Evolutionary conservation across 2,888 invertebrate genomes (phyloP).

Genomic region (Erebia palarica): DNA sequence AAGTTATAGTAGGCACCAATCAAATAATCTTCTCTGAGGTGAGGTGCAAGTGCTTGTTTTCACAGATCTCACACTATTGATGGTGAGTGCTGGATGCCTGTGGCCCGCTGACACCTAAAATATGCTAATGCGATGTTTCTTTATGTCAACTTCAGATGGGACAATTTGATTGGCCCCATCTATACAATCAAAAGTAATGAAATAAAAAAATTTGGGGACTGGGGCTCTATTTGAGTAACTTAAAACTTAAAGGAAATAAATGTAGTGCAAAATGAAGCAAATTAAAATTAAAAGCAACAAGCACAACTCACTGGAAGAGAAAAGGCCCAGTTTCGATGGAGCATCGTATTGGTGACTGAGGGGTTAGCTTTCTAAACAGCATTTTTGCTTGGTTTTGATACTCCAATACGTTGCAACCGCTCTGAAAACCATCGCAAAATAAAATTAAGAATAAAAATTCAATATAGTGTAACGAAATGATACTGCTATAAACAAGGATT

Average conservation of each 20-base stretch:
- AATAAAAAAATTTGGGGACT: too few species aligned
- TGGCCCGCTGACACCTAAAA: too few species aligned
- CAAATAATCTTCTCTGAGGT: too few species aligned
- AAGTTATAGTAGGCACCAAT: too few species aligned
- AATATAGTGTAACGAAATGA: conserved; percentile 41
- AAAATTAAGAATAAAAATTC: conserved; percentile 48
- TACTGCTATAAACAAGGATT: not conserved
- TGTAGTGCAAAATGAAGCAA: conserved; percentile 39
- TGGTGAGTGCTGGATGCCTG: too few species aligned
- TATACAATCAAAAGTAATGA: too few species aligned
- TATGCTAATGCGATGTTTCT: too few species aligned
- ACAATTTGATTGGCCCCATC: too few species aligned
- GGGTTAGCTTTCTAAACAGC: conserved; percentile 96
- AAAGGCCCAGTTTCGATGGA: conserved; percentile 98
- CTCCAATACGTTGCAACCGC: conserved; percentile 96
- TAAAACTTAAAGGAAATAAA: not conserved
- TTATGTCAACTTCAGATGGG: too few species aligned
- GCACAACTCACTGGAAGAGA: conserved; percentile 95
- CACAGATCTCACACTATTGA: too few species aligned
- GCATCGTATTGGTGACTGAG: conserved; percentile 94
- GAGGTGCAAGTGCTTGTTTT: too few species aligned
- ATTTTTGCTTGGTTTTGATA: conserved; percentile 99
- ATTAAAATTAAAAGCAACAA: conserved; percentile 56
- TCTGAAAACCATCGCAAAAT: conserved; percentile 84
- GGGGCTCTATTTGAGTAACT: too few species aligned